A percentile compares a stretch with the other conserved stretches of the same genome.
Evolutionary conservation across 2,113 vertebrate genomes (phyloP).

Genomic region (Papio anubis): DNA sequence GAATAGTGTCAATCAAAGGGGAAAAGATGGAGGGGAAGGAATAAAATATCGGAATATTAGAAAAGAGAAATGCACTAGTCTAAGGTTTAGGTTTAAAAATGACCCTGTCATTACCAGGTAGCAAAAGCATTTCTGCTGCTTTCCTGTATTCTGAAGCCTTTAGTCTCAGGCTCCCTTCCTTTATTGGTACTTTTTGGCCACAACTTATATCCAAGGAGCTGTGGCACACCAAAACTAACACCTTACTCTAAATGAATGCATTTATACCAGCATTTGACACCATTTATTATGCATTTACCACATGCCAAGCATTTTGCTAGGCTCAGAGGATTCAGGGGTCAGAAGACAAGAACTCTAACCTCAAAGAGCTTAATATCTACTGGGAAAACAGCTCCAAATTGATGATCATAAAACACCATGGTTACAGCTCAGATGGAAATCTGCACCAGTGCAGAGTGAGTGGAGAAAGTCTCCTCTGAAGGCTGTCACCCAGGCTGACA

Average conservation of each 20-base stretch:
- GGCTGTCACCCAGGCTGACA: not conserved
- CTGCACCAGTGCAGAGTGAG: not conserved
- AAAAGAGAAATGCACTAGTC: not conserved
- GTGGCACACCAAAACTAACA: not conserved
- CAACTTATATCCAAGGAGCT: not conserved
- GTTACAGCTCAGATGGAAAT: not conserved
- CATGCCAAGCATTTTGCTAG: not conserved
- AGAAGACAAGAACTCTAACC: not conserved
- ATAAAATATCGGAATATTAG: not conserved
- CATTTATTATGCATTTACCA: not conserved
- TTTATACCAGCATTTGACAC: not conserved
- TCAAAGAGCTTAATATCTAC: not conserved
- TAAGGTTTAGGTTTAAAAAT: not conserved
- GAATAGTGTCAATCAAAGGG: not conserved
- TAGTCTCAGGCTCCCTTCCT: not conserved
- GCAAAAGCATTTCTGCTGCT: not conserved
- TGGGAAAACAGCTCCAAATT: not conserved
- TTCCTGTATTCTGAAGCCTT: not conserved
- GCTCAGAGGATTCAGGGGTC: not conserved
- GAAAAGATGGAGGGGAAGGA: not conserved
- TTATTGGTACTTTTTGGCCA: not conserved
- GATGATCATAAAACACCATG: not conserved
- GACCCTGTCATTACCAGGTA: not conserved
- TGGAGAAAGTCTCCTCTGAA: no score
- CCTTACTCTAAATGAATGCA: not conserved